These are phyloP conservation scores for Tetrax tetrax DNA, from an alignment of 2,113 vertebrate genomes.

Conservation along the genomic window DNA sequence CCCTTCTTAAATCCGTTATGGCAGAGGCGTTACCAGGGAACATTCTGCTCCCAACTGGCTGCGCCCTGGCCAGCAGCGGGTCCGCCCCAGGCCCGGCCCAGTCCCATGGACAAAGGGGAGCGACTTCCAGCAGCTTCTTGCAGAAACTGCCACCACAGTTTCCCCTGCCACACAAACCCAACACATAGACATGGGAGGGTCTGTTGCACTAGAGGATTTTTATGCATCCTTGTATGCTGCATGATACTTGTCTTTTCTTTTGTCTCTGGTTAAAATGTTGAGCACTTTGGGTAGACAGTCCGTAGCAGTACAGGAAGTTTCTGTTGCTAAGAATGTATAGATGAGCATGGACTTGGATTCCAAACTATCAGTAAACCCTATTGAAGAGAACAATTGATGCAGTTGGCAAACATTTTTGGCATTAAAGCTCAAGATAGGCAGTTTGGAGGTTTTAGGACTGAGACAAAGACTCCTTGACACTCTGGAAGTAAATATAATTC, in stretches of 20 bases:
- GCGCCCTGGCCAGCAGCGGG: too few species aligned
- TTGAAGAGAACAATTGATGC: neutral
- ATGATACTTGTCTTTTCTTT: neutral
- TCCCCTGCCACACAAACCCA: too few species aligned
- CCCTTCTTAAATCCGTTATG: too few species aligned
- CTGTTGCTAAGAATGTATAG: neutral
- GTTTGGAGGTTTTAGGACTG: neutral
- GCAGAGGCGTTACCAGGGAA: too few species aligned
- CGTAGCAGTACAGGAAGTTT: neutral
- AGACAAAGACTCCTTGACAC: neutral
- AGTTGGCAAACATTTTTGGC: neutral
- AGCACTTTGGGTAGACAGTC: neutral
- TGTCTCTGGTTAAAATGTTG: neutral
- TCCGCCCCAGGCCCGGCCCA: too few species aligned
- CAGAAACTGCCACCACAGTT: too few species aligned
- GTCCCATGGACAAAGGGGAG: too few species aligned
- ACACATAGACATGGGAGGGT: neutral
- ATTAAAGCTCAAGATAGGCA: neutral
- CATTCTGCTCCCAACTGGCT: too few species aligned
- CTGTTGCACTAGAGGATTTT: neutral
- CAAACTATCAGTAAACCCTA: neutral
- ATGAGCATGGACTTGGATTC: neutral
- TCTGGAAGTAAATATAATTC: rapidly evolving
- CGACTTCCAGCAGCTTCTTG: too few species aligned
- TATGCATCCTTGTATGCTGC: neutral